Percentiles rank a stretch among this genome's conserved stretches.
Evolutionary conservation across 2,797 vertebrate species (phyloP).

Genomic region (Danio albolineatus): DNA sequence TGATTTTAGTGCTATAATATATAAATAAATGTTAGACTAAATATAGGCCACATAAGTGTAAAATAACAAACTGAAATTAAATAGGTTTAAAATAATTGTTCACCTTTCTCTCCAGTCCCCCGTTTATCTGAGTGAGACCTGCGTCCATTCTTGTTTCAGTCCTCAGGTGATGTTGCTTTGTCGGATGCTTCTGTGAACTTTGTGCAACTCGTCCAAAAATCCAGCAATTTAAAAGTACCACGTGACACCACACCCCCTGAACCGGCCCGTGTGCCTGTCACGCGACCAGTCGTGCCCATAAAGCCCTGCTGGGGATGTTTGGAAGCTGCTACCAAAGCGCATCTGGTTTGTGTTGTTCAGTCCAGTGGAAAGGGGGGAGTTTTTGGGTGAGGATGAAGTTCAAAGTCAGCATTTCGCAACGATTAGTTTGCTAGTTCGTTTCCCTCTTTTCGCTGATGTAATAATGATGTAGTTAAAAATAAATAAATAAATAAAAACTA

Average conservation of each 20-base stretch:
- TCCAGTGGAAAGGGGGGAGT: background rate
- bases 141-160: conserved; percentile 75
- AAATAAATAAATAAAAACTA: background rate
- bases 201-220: conserved; percentile 58
- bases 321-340: conserved; percentile 41
- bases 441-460: background rate
- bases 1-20: background rate
- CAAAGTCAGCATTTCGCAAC: conserved; percentile 37
- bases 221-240: conserved; percentile 62
- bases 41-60: too few relatives aligned
- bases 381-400: conserved; percentile 10
- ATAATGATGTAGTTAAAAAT: background rate
- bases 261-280: conserved; percentile 59
- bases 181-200: conserved; percentile 37
- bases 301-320: conserved; percentile 48
- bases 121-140: conserved; percentile 69
- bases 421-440: background rate
- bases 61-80: too few relatives aligned
- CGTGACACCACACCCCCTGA: conserved; percentile 72
- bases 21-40: too few relatives aligned
- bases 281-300: conserved; percentile 61
- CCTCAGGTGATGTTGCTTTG: conserved; percentile 25
- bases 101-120: conserved; percentile 54
- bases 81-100: background rate
- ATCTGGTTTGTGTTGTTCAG: conserved; percentile 70